These are phyloP conservation scores for Phalacrocorax pelagicus DNA, from an alignment of 2,113 vertebrate species.

Conservation along the genomic window DNA sequence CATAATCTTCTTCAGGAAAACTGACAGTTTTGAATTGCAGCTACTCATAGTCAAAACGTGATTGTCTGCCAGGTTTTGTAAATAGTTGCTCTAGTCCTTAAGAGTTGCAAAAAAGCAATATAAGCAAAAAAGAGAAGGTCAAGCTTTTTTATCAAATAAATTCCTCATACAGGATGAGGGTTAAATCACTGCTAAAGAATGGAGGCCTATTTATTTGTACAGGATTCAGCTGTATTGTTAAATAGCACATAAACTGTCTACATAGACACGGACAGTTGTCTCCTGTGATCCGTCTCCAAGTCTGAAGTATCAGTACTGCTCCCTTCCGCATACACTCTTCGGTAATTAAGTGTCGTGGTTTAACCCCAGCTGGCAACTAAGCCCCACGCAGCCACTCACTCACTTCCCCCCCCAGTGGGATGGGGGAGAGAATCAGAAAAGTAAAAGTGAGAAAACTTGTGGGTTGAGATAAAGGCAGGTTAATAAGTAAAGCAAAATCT, in stretches of 20 bases:
- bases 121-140: background rate
- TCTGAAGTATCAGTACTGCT: background rate
- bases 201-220: background rate
- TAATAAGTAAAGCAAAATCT: no score
- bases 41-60: background rate
- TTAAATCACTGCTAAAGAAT: constrained; percentile 13
- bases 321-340: background rate
- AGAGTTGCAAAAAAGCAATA: background rate
- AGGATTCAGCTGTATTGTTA: background rate
- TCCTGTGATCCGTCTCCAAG: background rate
- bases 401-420: no score
- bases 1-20: background rate
- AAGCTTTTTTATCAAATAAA: background rate
- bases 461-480: no score
- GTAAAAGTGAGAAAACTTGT: no score
- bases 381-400: no score
- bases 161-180: background rate
- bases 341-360: background rate
- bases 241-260: background rate
- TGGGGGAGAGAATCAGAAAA: no score
- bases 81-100: background rate
- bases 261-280: background rate
- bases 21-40: background rate
- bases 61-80: background rate
- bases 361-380: no score